Conservation (phyloP, 1,140 invertebrate genomes). For the Colletes gigas region DNA sequence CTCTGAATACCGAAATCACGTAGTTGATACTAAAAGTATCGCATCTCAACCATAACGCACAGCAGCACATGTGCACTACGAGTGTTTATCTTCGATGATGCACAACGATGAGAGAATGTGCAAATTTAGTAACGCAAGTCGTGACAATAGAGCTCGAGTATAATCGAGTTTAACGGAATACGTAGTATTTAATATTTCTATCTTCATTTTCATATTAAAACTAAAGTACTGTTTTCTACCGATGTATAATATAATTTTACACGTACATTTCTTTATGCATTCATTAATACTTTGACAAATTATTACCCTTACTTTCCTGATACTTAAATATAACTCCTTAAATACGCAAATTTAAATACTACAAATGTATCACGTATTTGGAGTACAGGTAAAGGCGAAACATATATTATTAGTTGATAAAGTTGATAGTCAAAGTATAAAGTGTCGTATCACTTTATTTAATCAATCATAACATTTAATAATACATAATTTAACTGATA, state of each 20-base stretch:
- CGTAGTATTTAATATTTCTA: neutral
- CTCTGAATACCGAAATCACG: slow-evolving; percentile 1
- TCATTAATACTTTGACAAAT: slow-evolving; percentile 20
- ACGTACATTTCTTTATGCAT: neutral
- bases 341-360: neutral
- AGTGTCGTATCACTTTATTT: slow-evolving; percentile 80
- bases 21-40: neutral
- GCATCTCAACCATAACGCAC: slow-evolving; percentile 1
- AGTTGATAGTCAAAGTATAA: slow-evolving; percentile 62
- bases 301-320: neutral
- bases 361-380: too few relatives aligned
- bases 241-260: neutral
- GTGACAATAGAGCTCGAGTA: neutral
- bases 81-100: slow-evolving; percentile 8
- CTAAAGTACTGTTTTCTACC: neutral
- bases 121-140: neutral
- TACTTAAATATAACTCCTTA: neutral
- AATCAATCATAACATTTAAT: slow-evolving; percentile 81
- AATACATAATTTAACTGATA: slow-evolving; percentile 81
- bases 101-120: neutral
- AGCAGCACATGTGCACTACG: slow-evolving; percentile 31
- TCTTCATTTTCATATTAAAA: neutral
- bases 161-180: neutral
- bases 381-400: neutral
- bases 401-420: slow-evolving; percentile 17